phyloP scores from a whole-genome alignment of 64 coral and sea anemone genomes.

The Montipora sp. region DNA sequence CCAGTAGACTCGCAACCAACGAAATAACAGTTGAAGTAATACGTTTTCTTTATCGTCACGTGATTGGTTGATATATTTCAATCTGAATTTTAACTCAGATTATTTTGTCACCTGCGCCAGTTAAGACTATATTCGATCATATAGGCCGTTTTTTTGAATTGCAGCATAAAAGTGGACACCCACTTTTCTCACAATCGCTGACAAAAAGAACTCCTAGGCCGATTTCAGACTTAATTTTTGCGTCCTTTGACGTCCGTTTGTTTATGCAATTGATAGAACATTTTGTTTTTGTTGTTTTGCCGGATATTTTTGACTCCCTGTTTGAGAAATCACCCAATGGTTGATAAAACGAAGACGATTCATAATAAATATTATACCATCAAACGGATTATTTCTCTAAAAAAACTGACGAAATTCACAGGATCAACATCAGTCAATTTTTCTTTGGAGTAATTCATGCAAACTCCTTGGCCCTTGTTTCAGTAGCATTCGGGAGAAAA shows the following conservation, averaged over 20 bases:
- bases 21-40: not conserved
- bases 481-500: not conserved
- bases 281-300: not conserved
- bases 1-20: not conserved
- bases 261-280: not conserved
- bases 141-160: constrained; percentile 1
- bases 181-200: not conserved
- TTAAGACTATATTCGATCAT: not conserved
- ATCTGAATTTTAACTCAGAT: not conserved
- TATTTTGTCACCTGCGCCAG: constrained; percentile 17
- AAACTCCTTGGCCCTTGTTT: not conserved
- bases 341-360: not conserved
- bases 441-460: not conserved
- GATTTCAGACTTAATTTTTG: not conserved
- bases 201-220: not conserved
- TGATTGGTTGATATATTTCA: constrained; percentile 20
- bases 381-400: not conserved
- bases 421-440: not conserved
- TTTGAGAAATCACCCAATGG: not conserved
- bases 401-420: not conserved
- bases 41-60: constrained; percentile 7
- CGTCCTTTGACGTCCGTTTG: not conserved
- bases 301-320: constrained; percentile 36
- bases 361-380: constrained; percentile 26
- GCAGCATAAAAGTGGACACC: not conserved